Evolutionary conservation across 1,140 invertebrate genomes (phyloP), one percentile per base, ranked within the genome.

Genomic region (Apocrypta bakeri): DNA sequence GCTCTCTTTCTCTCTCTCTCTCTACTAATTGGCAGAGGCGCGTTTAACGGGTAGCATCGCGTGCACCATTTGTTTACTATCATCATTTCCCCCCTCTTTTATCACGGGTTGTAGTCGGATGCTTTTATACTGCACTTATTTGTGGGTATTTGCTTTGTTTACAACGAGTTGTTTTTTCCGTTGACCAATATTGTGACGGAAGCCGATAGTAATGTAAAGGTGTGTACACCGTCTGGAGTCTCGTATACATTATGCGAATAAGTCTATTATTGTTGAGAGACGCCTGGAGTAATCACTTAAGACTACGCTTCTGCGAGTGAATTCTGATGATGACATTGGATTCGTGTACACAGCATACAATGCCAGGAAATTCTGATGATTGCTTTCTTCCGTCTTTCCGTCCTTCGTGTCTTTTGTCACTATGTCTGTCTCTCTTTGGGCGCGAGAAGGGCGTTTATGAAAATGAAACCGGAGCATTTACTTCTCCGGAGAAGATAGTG

Each of bases 11-110:
- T 89, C 84, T 79, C 48, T 85, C 84, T 83, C 86, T 78, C 48
- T 89, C 86, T 72, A 83, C 86, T 89, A 88, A 90, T 90, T 90
- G 88, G 88, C 83, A 85, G 85, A 56, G 87, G 82, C 84, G 85
- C 85, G 85, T 88, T 90, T 90, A 86, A 87, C 86, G 85, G 85
- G 85, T 85, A 33, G 68, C 68, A 61, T 37, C 29, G 27, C 78
- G 66, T 31, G 9, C 27, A 66, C 69, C 48, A 79, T 17, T 21
- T 56, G 48, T 56, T 56, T n/a, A 56, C 48, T 3, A 56, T 56
- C 21, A 56, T 56, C 48, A n/a, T 56, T 4, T n/a, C 48, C 17
- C 21, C 48, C 48, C 17, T 21, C 48, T 7, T 7, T 6, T 7
- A 17, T 56, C 3, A 2, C 0, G 2, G 1, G 3, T 4, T 21